Evolutionary conservation across 1,140 invertebrate species (phyloP).

Genomic region (Bombus soroeensis): DNA sequence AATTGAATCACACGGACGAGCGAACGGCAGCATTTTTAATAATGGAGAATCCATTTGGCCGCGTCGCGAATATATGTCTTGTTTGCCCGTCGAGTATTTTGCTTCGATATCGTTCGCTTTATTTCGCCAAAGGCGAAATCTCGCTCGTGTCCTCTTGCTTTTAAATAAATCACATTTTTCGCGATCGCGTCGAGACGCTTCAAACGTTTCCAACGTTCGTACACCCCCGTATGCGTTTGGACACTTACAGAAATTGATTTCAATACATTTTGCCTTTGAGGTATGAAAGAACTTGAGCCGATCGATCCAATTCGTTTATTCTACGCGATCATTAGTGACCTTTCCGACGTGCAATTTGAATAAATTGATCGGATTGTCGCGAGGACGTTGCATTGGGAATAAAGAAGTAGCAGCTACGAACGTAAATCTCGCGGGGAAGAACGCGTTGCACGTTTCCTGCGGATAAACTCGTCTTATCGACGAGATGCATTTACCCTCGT

Average conservation of each 20-base stretch:
- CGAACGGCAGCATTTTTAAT: constrained; percentile 31
- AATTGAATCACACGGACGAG: constrained; percentile 30
- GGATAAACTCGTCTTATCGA: constrained; percentile 14
- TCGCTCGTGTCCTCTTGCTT: neutral
- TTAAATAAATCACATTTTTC: constrained; percentile 29
- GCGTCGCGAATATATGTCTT: constrained; percentile 3
- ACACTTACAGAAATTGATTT: too few species aligned
- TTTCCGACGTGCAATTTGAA: neutral
- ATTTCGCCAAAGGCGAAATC: neutral
- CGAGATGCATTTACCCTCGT: neutral
- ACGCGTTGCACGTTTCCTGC: neutral
- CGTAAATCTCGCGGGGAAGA: constrained; percentile 4
- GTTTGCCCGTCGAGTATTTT: neutral
- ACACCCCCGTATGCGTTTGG: too few species aligned
- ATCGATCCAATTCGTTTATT: neutral
- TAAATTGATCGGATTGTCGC: constrained; percentile 21
- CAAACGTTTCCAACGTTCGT: too few species aligned
- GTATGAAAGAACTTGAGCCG: neutral
- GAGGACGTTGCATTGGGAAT: constrained; percentile 17
- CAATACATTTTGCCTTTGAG: too few species aligned
- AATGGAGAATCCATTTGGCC: constrained; percentile 44
- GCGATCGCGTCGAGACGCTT: neutral
- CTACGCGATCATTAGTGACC: neutral
- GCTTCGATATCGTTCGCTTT: neutral
- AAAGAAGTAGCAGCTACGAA: neutral